These are phyloP conservation scores for Hystrix brachyura DNA, from an alignment of 2,113 vertebrate genomes.

Conservation along the genomic window DNA sequence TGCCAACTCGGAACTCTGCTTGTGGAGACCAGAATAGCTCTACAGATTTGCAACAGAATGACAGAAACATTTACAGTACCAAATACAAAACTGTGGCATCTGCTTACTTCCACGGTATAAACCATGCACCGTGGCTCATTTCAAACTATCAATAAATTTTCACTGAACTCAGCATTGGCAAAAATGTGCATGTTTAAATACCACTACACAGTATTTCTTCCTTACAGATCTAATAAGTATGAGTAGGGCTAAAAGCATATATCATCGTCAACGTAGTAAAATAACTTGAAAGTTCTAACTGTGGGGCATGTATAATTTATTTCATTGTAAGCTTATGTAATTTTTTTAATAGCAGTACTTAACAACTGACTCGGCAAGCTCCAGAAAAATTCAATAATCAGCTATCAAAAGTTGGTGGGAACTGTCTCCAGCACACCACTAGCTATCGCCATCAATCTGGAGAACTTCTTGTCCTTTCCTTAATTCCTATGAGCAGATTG, in stretches of 20 bases:
- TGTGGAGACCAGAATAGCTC: neutral
- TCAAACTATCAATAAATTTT: neutral
- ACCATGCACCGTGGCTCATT: neutral
- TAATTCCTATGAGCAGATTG: neutral
- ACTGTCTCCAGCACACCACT: neutral
- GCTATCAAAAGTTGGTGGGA: neutral
- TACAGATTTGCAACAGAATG: neutral
- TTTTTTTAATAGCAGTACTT: neutral
- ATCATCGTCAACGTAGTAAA: neutral
- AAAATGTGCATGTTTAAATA: neutral
- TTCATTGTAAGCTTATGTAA: neutral
- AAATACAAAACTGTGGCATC: neutral
- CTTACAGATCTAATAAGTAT: neutral
- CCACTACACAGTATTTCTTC: neutral
- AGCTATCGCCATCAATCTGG: neutral
- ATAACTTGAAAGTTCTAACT: neutral
- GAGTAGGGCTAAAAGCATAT: neutral
- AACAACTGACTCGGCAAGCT: neutral
- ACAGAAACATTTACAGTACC: neutral
- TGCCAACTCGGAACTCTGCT: neutral
- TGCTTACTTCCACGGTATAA: neutral
- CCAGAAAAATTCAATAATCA: neutral
- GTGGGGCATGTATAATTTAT: neutral
- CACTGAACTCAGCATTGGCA: neutral
- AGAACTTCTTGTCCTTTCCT: neutral